Evolutionary conservation across 2,113 vertebrate species (phyloP).

Genomic region (Embiotoca jacksoni): DNA sequence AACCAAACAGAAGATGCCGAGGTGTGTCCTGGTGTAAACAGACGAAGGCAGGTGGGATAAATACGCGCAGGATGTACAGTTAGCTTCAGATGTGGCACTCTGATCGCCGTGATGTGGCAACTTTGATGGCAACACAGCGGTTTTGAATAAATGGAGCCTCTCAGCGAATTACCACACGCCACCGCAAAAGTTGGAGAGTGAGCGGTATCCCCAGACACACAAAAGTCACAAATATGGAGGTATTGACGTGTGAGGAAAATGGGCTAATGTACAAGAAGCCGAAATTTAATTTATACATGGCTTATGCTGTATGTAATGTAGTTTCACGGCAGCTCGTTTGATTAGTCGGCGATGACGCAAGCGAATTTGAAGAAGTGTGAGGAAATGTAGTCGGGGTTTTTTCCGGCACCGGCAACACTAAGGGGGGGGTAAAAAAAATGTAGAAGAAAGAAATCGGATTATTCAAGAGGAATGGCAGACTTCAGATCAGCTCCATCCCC

Average conservation of each 20-base stretch:
- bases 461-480: slow-evolving; percentile 53
- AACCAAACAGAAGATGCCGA: slow-evolving; percentile 5
- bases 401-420: not conserved
- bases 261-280: not conserved
- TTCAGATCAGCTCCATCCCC: slow-evolving; percentile 40
- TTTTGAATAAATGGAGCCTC: slow-evolving; percentile 30
- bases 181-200: not conserved
- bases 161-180: slow-evolving; percentile 31
- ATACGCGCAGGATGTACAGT: slow-evolving; percentile 31
- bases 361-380: slow-evolving; percentile 30
- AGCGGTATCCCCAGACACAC: not conserved
- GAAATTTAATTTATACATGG: not conserved
- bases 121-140: slow-evolving; percentile 29
- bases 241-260: not conserved
- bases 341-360: slow-evolving; percentile 25
- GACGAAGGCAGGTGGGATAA: slow-evolving; percentile 18
- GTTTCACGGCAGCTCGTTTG: slow-evolving; percentile 30
- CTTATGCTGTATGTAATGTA: slow-evolving; percentile 6
- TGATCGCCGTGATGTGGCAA: slow-evolving; percentile 39
- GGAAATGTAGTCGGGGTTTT: slow-evolving; percentile 2
- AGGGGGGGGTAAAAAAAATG: not conserved
- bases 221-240: not conserved
- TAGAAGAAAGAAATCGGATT: slow-evolving; percentile 43
- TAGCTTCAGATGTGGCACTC: slow-evolving; percentile 31
- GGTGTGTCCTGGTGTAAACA: slow-evolving; percentile 24